Conservation (phyloP, 2,797 vertebrate genomes). For the Carcharodon carcharias region DNA sequence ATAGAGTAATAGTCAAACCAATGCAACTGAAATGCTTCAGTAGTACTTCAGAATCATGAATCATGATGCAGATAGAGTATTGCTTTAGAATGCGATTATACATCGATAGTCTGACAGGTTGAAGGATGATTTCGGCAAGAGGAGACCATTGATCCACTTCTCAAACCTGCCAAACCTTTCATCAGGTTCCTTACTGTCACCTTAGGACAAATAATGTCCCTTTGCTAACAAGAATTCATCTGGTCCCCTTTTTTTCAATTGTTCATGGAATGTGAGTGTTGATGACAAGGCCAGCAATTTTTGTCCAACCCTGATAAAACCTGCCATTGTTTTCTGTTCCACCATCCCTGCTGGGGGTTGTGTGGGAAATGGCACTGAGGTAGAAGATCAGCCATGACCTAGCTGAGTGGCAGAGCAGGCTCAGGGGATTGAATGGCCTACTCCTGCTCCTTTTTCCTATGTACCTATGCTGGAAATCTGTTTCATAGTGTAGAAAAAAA, state of each 20-base stretch:
- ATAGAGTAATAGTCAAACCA: background rate
- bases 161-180: background rate
- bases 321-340: background rate
- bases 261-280: no score
- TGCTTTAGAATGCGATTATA: background rate
- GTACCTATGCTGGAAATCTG: background rate
- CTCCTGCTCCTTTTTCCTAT: no score
- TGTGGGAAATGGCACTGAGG: no score
- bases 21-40: background rate
- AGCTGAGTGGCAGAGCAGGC: no score
- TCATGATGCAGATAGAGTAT: background rate
- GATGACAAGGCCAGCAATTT: no score
- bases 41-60: background rate
- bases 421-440: no score
- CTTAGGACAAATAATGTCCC: background rate
- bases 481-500: background rate
- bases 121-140: background rate
- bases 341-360: background rate
- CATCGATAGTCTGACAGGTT: background rate
- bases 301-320: background rate
- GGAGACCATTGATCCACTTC: background rate
- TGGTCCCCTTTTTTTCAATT: background rate
- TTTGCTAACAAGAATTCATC: background rate
- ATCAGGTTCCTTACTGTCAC: background rate
- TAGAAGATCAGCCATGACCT: no score